Evolutionary conservation across 2,888 invertebrate genomes (phyloP), one percentile per base, ranked within the genome.

Genomic region (Mimachlamys varia): DNA sequence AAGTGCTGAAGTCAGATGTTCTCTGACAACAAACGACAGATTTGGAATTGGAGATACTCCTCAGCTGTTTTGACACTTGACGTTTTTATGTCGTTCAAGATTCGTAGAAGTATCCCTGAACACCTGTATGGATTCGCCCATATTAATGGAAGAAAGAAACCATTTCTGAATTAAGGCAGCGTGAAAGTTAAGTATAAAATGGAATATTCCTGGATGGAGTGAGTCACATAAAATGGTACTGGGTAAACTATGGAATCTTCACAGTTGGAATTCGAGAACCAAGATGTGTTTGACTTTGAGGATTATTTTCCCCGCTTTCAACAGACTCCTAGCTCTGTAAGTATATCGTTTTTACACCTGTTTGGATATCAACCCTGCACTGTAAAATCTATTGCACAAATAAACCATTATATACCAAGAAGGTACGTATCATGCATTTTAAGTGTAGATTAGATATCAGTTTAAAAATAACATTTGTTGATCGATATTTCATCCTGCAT

Each of bases 221-320:
- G 76, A 76, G 76, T 76, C 76, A 76, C 76, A 76, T 76, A 76
- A 27, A 76, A 76, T 76, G 76, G 76, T 76, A 76, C 76, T 33
- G 76, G 27, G 76, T 76, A 76, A 76, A 76, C 10, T 33, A 76
- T 76, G 76, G 76, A 76, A 76, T 33, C 33, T 1, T 76, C 76
- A 76, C 76, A 33, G 19, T 33, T 76, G 76, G 76, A 76, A 76
- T 76, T 76, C 27, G 76, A 76, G 76, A 76, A 33, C 33, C 76
- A 76, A 76, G 76, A 76, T 76, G 76, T 76, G 33, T 76, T 76
- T 76, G 76, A 76, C 27, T 76, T 76, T 7, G 76, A 76, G 33
- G 76, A 76, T 76, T 76, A 76, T 22, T 76, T 76, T 33, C 76
- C 76, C 12, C 76, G 76, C 33, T 76, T 76, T 33, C 76, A 76